Evolutionary conservation across 2,797 vertebrate species (phyloP).

Genomic region (Taenioides sp.): DNA sequence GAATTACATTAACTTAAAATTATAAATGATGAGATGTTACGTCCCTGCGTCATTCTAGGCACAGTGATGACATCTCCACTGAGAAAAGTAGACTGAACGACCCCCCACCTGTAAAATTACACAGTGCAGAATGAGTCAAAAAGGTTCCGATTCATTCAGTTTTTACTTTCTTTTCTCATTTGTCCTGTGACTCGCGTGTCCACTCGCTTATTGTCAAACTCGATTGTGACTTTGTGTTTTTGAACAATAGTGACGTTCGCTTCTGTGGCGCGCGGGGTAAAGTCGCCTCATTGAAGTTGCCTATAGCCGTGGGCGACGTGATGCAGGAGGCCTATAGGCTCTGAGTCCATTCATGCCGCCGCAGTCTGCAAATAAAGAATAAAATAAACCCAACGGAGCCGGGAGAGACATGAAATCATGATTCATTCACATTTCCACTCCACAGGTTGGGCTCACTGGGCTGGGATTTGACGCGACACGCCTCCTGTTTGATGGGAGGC

Average conservation of each 20-base stretch:
- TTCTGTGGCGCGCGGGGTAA: neutral
- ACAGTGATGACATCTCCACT: no score
- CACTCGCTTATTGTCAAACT: neutral
- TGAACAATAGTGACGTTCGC: neutral
- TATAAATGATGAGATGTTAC: no score
- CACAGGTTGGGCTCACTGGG: conserved; percentile 51
- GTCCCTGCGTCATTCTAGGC: no score
- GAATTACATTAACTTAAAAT: no score
- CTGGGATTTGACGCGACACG: conserved; percentile 59
- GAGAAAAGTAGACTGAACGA: no score
- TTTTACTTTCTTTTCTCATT: neutral
- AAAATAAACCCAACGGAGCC: neutral
- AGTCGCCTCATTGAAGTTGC: neutral
- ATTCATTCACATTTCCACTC: conserved; percentile 50
- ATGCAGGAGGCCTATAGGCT: neutral
- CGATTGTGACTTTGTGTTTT: no score
- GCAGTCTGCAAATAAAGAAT: neutral
- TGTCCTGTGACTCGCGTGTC: neutral
- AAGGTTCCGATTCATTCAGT: neutral
- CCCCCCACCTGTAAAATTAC: no score
- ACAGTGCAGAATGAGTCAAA: neutral
- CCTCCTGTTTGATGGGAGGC: conserved; percentile 59
- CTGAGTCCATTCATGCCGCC: neutral
- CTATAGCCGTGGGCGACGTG: neutral
- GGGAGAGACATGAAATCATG: neutral